These are phyloP conservation scores for Heliconius erato DNA, from an alignment of 2,888 invertebrate genomes.

Conservation along the genomic window DNA sequence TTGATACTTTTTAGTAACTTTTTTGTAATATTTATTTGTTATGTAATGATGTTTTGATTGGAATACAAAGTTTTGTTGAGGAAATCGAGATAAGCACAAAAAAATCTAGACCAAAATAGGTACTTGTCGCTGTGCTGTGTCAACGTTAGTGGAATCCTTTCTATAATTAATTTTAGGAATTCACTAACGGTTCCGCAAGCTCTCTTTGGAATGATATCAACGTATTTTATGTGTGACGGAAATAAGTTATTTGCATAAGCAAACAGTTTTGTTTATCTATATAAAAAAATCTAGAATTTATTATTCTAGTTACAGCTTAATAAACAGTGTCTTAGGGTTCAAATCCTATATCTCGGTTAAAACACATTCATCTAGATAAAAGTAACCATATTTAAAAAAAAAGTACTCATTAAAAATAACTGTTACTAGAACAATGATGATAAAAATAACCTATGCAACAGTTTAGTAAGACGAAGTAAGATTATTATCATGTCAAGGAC, in stretches of 20 bases:
- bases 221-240: conserved; percentile 12
- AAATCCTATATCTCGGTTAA: not conserved
- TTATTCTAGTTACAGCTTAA: not conserved
- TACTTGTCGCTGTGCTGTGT: not conserved
- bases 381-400: not conserved
- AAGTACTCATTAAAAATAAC: not conserved
- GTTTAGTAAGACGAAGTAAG: conserved; percentile 21
- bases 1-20: not conserved
- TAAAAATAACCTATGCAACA: not conserved
- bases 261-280: not conserved
- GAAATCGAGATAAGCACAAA: not conserved
- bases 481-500: conserved; percentile 69
- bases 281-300: not conserved
- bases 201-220: conserved; percentile 28
- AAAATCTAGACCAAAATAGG: not conserved
- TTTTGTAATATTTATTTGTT: not conserved
- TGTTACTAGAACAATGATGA: not conserved
- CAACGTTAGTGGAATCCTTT: conserved; percentile 8
- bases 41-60: not conserved
- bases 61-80: not conserved
- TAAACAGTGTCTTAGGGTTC: not conserved
- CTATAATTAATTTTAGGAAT: conserved; percentile 32
- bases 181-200: conserved; percentile 21
- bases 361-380: not conserved
- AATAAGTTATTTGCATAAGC: not conserved